A percentile compares a stretch with the other conserved stretches of the same genome.
phyloP scores from a whole-genome alignment of 2,888 invertebrate genomes.

The Ophion ventricosus region DNA sequence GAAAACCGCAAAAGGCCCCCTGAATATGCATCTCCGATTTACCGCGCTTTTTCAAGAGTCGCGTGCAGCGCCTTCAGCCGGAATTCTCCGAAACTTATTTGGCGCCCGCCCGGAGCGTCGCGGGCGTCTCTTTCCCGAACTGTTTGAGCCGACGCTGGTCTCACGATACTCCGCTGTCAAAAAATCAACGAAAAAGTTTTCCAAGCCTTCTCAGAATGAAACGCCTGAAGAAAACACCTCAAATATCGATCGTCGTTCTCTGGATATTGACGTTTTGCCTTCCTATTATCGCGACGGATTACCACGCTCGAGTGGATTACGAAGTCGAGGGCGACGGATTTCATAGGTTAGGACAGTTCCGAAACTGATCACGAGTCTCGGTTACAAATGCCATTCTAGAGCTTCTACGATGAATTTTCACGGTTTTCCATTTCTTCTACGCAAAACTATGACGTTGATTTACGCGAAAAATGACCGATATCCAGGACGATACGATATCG shows the following conservation, averaged over 20 bases:
- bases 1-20: no score
- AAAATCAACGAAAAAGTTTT: conserved; percentile 12
- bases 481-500: conserved; percentile 74
- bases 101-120: not conserved
- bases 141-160: not conserved
- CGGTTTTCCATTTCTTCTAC: not conserved
- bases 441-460: not conserved
- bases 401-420: not conserved
- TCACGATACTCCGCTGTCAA: conserved; percentile 8
- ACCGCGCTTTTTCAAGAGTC: not conserved
- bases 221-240: conserved; percentile 21
- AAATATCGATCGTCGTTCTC: conserved; percentile 15
- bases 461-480: conserved; percentile 30
- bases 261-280: conserved; percentile 22
- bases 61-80: not conserved
- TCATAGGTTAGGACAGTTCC: conserved; percentile 77
- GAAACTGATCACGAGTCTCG: conserved; percentile 15
- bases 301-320: conserved; percentile 70
- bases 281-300: conserved; percentile 35
- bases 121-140: conserved; percentile 12
- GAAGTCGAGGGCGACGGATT: conserved; percentile 77
- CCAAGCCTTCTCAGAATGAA: conserved; percentile 35
- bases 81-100: conserved; percentile 6
- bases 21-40: no score
- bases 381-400: not conserved